Base-by-base conservation (phyloP, 23 tunicate genomes). In the Ciona savignyi region DNA sequence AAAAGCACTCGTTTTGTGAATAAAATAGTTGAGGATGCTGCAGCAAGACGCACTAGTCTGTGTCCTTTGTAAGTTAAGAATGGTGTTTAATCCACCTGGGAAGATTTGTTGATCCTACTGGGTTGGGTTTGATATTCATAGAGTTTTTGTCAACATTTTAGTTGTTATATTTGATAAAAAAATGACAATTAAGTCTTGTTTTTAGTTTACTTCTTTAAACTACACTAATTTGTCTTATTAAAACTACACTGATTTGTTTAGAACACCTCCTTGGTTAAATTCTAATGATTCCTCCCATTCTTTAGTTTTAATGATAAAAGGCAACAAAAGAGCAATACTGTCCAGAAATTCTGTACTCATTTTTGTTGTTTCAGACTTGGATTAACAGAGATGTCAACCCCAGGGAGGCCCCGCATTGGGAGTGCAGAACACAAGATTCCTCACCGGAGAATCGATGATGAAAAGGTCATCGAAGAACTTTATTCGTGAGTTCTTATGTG, bases 351-450 rank as follows among this genome's bases (percentile, higher is more conserved):
- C n/a, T n/a, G n/a, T n/a, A n/a, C n/a, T n/a, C n/a, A n/a, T n/a
- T n/a, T n/a, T n/a, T n/a, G n/a, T 42, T 42, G 9, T 42, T 15
- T 42, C 15, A 42, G 28, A 63, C 23, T n/a, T 9, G 22, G 26
- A 23, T 23, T 63, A 4, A 9, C 73, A 33, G 66, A 29, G 27
- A 81, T 81, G 85, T 72, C 85, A 29, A 48, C 78, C 34, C 67
- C 84, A 32, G 73, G 34, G 1, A 73, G 86, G 27, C 75, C 83
- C 30, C 70, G 95, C 6, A 82, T 29, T 32, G 76, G 72, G 62
- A 87, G 95, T 51, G 95, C 96, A 19, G 96, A 88, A 69, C 82
- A 78, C 42, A 90, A 90, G 74, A 80, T 83, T 23, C 97, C 77
- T 0, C 97, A 90, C 68, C 75, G 85, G 22, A 78, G 97, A 48